Conservation (phyloP, 2,113 vertebrate genomes). For the Eublepharis macularius region DNA sequence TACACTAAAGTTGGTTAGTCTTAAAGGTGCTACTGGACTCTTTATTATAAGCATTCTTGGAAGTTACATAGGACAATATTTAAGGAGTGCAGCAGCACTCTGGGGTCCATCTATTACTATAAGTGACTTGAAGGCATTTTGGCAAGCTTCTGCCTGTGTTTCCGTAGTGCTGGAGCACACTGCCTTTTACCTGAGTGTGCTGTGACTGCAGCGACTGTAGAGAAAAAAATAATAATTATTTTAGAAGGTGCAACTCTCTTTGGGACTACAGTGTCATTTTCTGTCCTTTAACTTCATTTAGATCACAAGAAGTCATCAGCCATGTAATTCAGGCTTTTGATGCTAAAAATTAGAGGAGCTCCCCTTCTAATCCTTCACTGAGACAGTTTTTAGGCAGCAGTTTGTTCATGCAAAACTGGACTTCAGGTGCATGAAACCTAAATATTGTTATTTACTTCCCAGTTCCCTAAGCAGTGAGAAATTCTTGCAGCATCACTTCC, state of each 20-base stretch:
- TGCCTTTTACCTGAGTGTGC: not conserved
- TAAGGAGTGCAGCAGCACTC: too few species aligned
- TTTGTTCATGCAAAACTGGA: not conserved
- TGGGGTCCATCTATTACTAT: too few species aligned
- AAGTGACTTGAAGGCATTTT: too few species aligned
- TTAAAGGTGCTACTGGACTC: too few species aligned
- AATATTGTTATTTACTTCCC: not conserved
- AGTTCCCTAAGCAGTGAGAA: too few species aligned
- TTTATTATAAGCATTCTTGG: slow-evolving; percentile 6
- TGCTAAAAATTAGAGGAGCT: not conserved
- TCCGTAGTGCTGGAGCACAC: fast-evolving
- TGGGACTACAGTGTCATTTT: not conserved
- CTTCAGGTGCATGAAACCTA: not conserved
- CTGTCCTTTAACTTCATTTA: not conserved
- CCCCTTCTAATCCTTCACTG: too few species aligned
- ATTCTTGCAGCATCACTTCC: too few species aligned
- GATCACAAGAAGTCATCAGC: not conserved
- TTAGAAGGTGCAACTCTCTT: too few species aligned
- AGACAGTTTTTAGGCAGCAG: not conserved
- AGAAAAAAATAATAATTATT: not conserved
- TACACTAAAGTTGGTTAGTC: too few species aligned
- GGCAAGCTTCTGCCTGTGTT: not conserved
- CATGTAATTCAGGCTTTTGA: not conserved
- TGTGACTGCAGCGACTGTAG: not conserved
- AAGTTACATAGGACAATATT: not conserved